These are phyloP conservation scores for Xestia ashworthii DNA, from an alignment of 2,888 invertebrate genomes.

Conservation along the genomic window DNA sequence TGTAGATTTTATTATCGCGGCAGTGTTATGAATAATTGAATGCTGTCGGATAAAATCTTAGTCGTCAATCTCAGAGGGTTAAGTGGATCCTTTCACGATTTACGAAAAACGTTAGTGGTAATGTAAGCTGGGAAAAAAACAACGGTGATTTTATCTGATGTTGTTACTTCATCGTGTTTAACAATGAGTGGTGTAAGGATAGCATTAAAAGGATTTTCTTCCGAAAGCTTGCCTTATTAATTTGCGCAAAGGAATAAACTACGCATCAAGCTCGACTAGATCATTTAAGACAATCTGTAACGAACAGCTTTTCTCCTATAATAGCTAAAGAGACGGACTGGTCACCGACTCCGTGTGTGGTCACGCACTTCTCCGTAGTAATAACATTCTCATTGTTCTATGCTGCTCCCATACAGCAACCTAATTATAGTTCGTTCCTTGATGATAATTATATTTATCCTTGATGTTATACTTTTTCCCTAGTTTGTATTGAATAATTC, in stretches of 20 bases:
- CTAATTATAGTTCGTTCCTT: not conserved
- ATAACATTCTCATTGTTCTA: slow-evolving; percentile 3
- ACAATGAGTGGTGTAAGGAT: not conserved
- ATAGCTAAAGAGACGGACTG: not conserved
- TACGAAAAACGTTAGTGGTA: slow-evolving; percentile 25
- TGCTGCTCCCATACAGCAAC: not conserved
- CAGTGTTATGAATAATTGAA: slow-evolving; percentile 57
- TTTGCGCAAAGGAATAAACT: not conserved
- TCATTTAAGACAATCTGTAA: not conserved
- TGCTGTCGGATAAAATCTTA: slow-evolving; percentile 41
- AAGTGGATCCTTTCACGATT: slow-evolving; percentile 29
- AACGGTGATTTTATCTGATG: slow-evolving; percentile 12
- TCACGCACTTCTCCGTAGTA: not conserved
- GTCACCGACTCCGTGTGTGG: not conserved
- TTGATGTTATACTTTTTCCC: not conserved
- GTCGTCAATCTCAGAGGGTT: slow-evolving; percentile 47
- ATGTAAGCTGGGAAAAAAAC: slow-evolving; percentile 29
- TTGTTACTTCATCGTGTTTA: slow-evolving; percentile 21
- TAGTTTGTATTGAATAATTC: not conserved
- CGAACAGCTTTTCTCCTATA: not conserved
- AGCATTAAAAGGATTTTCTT: not conserved
- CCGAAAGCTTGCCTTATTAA: not conserved
- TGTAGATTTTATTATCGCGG: slow-evolving; percentile 36
- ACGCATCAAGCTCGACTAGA: not conserved
- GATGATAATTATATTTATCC: not conserved